Conservation (phyloP, 2,797 vertebrate species). For the Ispidina picta region DNA sequence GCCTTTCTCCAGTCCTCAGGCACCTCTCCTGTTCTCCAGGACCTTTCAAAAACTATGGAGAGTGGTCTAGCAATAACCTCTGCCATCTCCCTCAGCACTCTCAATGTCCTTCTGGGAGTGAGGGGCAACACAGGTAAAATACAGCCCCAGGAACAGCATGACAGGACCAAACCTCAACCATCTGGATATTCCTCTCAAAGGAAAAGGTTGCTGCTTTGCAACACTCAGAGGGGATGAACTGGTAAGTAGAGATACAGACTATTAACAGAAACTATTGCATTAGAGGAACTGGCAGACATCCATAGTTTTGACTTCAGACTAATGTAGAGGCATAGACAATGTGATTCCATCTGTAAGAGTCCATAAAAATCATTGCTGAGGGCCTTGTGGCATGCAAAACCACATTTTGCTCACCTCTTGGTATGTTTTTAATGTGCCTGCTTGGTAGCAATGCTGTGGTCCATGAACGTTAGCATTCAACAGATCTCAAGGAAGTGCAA, state of each 20-base stretch:
- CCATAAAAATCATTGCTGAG: background rate
- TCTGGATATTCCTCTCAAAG: background rate
- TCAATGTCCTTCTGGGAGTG: no score
- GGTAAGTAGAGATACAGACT: background rate
- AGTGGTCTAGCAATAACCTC: no score
- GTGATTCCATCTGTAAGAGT: background rate
- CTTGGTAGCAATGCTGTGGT: fast-evolving
- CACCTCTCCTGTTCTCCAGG: no score
- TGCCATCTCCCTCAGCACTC: no score
- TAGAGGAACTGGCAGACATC: background rate
- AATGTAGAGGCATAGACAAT: background rate
- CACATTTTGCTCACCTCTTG: background rate
- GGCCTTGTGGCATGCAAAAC: background rate
- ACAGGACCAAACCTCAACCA: background rate
- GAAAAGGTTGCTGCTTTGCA: background rate
- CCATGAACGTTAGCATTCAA: fast-evolving
- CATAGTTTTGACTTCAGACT: background rate
- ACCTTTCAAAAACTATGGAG: no score
- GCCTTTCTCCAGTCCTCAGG: no score
- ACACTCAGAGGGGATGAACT: background rate
- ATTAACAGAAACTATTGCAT: background rate
- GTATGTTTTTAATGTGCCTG: background rate
- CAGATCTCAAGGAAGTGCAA: background rate
- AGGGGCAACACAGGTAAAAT: background rate
- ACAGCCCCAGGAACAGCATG: fast-evolving